Evolutionary conservation across 2,797 vertebrate genomes (phyloP).

Genomic region (Parambassis ranga): DNA sequence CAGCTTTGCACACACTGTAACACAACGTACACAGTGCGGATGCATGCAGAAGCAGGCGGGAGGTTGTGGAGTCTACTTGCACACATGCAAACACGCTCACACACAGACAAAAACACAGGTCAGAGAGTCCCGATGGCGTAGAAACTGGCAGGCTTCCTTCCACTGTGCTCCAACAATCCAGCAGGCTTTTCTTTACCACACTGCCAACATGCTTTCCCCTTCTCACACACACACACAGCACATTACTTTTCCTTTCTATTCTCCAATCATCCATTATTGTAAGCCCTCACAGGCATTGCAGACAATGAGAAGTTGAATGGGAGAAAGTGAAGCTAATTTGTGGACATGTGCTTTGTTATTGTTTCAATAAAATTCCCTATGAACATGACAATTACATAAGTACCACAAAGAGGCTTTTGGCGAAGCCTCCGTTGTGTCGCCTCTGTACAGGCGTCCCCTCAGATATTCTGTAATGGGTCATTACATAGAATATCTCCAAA

Average conservation of each 20-base stretch:
- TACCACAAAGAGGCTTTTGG: slow-evolving; percentile 73
- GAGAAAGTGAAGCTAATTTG: slow-evolving; percentile 76
- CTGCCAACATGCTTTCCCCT: slow-evolving; percentile 66
- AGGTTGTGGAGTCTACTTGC: slow-evolving; percentile 37
- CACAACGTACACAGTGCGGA: slow-evolving; percentile 21
- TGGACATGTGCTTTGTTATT: slow-evolving; percentile 77
- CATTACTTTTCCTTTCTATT: slow-evolving; percentile 59
- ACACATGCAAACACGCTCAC: slow-evolving; percentile 17
- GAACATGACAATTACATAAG: slow-evolving; percentile 75
- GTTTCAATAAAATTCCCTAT: slow-evolving; percentile 75
- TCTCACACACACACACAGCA: slow-evolving; percentile 38
- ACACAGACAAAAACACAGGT: slow-evolving; percentile 59
- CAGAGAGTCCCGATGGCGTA: slow-evolving; percentile 71
- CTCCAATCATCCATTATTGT: slow-evolving; percentile 73
- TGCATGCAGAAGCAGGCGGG: slow-evolving; percentile 35
- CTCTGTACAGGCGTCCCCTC: slow-evolving; percentile 50
- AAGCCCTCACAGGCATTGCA: slow-evolving; percentile 72
- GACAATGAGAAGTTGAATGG: slow-evolving; percentile 71
- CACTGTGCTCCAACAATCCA: slow-evolving; percentile 72
- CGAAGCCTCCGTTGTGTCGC: slow-evolving; percentile 47
- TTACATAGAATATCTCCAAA: slow-evolving; percentile 38
- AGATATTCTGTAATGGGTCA: slow-evolving; percentile 59
- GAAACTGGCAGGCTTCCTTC: slow-evolving; percentile 74
- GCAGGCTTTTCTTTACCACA: slow-evolving; percentile 75
- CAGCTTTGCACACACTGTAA: slow-evolving; percentile 15